Evolutionary conservation across 1,140 invertebrate genomes (phyloP), one percentile per base, ranked within the genome.

Genomic region (Sesamia nonagrioides): DNA sequence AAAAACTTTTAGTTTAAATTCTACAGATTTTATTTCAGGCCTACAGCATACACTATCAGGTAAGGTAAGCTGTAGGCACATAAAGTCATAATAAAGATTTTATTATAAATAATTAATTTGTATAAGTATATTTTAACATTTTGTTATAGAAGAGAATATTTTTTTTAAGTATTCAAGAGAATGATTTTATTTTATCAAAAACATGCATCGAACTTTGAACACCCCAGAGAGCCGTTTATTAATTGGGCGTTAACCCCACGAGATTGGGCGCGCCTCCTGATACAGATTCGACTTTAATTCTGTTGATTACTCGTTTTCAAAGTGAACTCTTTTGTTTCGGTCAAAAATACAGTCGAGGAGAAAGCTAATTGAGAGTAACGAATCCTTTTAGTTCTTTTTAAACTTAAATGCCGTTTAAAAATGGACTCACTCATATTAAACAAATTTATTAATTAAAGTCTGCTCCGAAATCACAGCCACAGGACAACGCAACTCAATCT

Each of bases 181-280:
- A 18, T 18, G 17, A 52, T 52, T 52, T 27, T 9, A 6, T 9
- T 21, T 56, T 56, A 77, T 40, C 21, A n/a, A 50, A 58, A 18
- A 52, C 21, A 40, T 17, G 21, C 82, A 74, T 80, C 77, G 81
- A 78, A 89, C 56, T 75, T 75, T 75, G 73, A 75, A 75, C n/a
- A 61, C 17, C 73, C 6, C 56, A 63, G 58, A 88, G 84, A 87
- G 77, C 76, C 79, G 77, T 86, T 92, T 92, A 91, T 92, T 91
- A 91, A 90, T 91, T 87, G 91, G 88, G 89, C 89, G 88, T 90
- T 87, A 88, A 88, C 84, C 83, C 82, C 74, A 13, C 72, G 81
- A 82, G 81, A 81, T 83, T 82, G 81, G 82, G 84, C 82, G 82
- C 82, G 84, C 79, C 81, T 82, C 84, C 83, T 82, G 82, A 77